Conservation (phyloP, 2,888 invertebrate species). For the Pycnomerus fuliginosus region DNA sequence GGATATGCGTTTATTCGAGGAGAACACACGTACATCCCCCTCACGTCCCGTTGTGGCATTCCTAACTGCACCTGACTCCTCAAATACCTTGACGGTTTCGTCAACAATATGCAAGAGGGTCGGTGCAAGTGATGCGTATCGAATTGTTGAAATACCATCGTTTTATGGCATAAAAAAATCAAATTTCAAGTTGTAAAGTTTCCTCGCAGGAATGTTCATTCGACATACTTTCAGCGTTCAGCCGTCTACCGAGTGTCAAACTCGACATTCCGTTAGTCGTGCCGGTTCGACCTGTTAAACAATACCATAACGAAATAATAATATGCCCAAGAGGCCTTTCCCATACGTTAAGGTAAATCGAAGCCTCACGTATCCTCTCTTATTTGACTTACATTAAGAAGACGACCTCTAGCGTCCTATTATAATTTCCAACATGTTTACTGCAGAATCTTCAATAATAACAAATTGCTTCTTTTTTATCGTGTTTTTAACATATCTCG, state of each 20-base stretch:
- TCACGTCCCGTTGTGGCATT: slow-evolving; percentile 25
- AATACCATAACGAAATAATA: too few relatives aligned
- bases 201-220: slow-evolving; percentile 12
- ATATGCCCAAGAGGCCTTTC: too few relatives aligned
- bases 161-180: background rate
- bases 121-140: slow-evolving; percentile 8
- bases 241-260: slow-evolving; percentile 13
- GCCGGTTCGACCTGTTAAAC: slow-evolving; percentile 10
- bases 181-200: background rate
- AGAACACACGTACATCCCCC: slow-evolving; percentile 15
- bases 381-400: too few relatives aligned
- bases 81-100: slow-evolving; percentile 15
- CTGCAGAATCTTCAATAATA: too few relatives aligned
- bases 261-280: slow-evolving; percentile 16
- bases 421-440: too few relatives aligned
- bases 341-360: too few relatives aligned
- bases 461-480: too few relatives aligned
- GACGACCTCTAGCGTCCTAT: too few relatives aligned
- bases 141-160: background rate
- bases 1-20: slow-evolving; percentile 14
- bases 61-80: slow-evolving; percentile 39
- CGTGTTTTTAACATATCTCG: too few relatives aligned
- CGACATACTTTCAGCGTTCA: slow-evolving; percentile 27
- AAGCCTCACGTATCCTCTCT: too few relatives aligned
- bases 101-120: slow-evolving; percentile 8